These are phyloP conservation scores for Labrus mixtus DNA, from an alignment of 2,113 vertebrate species.

Conservation along the genomic window DNA sequence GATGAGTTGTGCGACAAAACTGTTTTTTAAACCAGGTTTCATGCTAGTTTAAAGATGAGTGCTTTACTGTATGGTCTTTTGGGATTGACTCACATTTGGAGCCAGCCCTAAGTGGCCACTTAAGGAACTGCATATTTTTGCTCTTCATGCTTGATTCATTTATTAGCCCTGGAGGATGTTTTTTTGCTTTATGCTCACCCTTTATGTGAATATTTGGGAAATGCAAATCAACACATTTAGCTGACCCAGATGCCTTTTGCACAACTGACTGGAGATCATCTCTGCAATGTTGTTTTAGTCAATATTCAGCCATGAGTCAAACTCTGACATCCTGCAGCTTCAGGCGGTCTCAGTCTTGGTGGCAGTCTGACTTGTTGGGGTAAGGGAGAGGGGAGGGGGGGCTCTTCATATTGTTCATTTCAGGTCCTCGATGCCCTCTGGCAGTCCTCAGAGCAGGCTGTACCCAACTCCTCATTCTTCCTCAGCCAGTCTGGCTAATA, in stretches of 20 bases:
- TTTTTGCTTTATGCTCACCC: too few relatives aligned
- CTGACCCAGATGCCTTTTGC: conserved; percentile 1
- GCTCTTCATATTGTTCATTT: conserved; percentile 47
- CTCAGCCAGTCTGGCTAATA: conserved; percentile 62
- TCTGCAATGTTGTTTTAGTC: conserved; percentile 13
- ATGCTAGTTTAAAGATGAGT: too few relatives aligned
- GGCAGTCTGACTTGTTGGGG: conserved; percentile 9
- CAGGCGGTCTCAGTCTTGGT: conserved; percentile 28
- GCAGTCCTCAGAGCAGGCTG: conserved; percentile 36
- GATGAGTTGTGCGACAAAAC: too few relatives aligned
- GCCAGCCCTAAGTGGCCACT: too few relatives aligned
- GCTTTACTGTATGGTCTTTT: too few relatives aligned
- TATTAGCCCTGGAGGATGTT: too few relatives aligned
- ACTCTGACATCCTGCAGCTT: conserved; percentile 43
- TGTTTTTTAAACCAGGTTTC: too few relatives aligned
- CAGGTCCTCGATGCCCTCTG: conserved; percentile 60
- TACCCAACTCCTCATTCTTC: conserved; percentile 40
- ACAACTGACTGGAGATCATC: conserved; percentile 1
- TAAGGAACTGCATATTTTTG: too few relatives aligned
- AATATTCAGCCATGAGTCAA: conserved; percentile 32
- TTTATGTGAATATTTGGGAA: not conserved
- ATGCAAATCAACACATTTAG: not conserved
- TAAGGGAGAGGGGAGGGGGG: not conserved
- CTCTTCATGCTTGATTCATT: too few relatives aligned
- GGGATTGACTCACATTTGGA: too few relatives aligned